phyloP scores from a whole-genome alignment of 2,113 vertebrate species.

The Patagioenas fasciata region DNA sequence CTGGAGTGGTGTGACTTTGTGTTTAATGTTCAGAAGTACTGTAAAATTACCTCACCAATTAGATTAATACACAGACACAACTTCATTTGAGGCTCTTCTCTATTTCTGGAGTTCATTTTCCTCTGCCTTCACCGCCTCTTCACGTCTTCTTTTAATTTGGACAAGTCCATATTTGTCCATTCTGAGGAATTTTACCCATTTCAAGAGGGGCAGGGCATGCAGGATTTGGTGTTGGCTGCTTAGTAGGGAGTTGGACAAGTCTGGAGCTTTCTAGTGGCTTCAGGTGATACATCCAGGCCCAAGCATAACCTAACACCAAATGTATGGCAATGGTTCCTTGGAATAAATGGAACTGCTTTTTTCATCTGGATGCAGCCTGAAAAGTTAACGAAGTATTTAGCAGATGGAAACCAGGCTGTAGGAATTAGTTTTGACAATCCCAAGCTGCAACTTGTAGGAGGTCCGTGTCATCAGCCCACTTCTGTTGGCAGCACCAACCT shows the following conservation, averaged over 20 bases:
- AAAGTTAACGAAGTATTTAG: neutral
- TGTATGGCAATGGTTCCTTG: neutral
- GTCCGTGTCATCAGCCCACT: fast-evolving
- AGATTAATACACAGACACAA: neutral
- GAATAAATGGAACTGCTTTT: neutral
- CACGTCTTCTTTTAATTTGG: neutral
- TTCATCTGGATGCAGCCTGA: neutral
- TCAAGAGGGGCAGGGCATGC: neutral
- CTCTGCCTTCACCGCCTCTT: neutral
- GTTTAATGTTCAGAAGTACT: neutral
- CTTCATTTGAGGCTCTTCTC: neutral
- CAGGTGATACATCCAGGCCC: neutral
- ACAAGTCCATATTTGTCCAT: neutral
- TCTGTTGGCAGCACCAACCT: neutral
- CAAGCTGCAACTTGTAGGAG: too few species aligned
- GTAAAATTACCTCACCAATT: neutral
- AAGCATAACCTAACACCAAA: neutral
- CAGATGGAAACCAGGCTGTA: neutral
- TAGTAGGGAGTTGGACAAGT: neutral
- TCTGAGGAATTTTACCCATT: neutral
- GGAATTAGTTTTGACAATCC: neutral
- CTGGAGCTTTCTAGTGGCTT: neutral
- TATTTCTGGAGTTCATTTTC: neutral
- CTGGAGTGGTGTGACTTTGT: neutral
- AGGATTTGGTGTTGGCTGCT: neutral